Base-by-base conservation (phyloP, 2,888 invertebrate genomes). In the Perithous albicinctus region DNA sequence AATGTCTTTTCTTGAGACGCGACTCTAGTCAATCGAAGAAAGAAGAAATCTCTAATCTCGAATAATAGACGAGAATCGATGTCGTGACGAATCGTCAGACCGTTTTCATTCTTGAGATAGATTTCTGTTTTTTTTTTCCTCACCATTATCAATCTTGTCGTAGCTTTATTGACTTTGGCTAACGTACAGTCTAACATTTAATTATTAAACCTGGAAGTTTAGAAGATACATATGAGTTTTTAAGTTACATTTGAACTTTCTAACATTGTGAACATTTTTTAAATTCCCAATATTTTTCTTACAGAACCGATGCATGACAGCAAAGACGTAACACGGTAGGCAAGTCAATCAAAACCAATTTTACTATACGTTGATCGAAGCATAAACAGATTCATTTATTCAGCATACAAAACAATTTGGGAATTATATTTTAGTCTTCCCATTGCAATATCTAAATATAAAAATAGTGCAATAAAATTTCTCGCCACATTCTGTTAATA, bases 1-100 rank as follows among this genome's bases (percentile, higher is more conserved):
- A 51, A 48, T 61, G n/a, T 63, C 73, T 63, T 63, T 7, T 12
- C 26, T 35, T n/a, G 32, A 48, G 63, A 63, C n/a, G 38, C 61
- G 15, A 26, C 38, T 73, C 61, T 35, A 15, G 41, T 51, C 38
- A 35, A 63, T 32, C 51, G 35, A 18, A 6, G 29, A 54, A 54
- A 12, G 15, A 12, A 56, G 2, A 38, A 20, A 66, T 38, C 54
- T 41, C 66, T 23, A 48, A 73, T 73, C 48, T 48, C 26, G 12
- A 29, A 26, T 70, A 12, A 46, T 29, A 7, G 20, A 51, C n/a
- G 29, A 41, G 15, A 59, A 78, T 48, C 38, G 20, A 38, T 38
- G 26, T 10, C 23, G 1, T 15, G 51, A 54, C 23, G 6, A 67
- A 54, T 69, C 69, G 35, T 51, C 38, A 15, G 4, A 5, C 29